These are phyloP conservation scores for Drosophila pruinosa DNA, from an alignment of 1,140 invertebrate species.

Conservation along the genomic window DNA sequence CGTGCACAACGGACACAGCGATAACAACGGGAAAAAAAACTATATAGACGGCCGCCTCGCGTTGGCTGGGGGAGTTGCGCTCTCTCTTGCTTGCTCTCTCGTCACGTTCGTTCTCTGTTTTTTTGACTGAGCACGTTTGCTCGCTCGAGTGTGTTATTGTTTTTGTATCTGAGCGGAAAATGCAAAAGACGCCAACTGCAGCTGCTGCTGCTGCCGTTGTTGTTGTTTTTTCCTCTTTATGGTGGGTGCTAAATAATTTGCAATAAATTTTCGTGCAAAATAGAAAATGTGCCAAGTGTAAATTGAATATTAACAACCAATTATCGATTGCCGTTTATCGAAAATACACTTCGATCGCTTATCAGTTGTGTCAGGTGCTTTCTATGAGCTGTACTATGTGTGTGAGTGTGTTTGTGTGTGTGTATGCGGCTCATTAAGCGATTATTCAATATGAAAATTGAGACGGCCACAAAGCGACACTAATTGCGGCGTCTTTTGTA, in stretches of 20 bases:
- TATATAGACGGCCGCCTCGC: slow-evolving; percentile 37
- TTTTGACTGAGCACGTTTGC: slow-evolving; percentile 19
- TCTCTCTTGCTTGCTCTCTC: slow-evolving; percentile 31
- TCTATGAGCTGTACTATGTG: neutral
- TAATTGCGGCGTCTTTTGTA: slow-evolving; percentile 51
- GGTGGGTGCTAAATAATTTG: slow-evolving; percentile 50
- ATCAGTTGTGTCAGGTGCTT: slow-evolving; percentile 42
- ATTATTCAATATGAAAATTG: slow-evolving; percentile 57
- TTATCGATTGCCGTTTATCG: slow-evolving; percentile 28
- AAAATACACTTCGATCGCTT: slow-evolving; percentile 13
- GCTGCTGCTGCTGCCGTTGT: slow-evolving; percentile 31
- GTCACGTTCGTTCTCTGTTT: slow-evolving; percentile 5
- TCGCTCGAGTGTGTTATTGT: slow-evolving; percentile 33
- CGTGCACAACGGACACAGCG: slow-evolving; percentile 66
- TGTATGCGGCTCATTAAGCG: slow-evolving; percentile 57
- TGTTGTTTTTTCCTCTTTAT: slow-evolving; percentile 17
- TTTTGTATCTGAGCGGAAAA: slow-evolving; percentile 38
- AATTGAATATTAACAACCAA: slow-evolving; percentile 20
- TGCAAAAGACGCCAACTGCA: slow-evolving; percentile 39
- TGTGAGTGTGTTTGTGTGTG: slow-evolving; percentile 17
- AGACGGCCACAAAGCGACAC: slow-evolving; percentile 32
- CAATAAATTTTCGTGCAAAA: slow-evolving; percentile 29
- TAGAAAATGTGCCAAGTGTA: slow-evolving; percentile 36
- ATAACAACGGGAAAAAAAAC: slow-evolving; percentile 46
- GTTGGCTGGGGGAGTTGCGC: slow-evolving; percentile 44